phyloP scores from a whole-genome alignment of 2,888 invertebrate genomes.

The Vesta saturnalis region DNA sequence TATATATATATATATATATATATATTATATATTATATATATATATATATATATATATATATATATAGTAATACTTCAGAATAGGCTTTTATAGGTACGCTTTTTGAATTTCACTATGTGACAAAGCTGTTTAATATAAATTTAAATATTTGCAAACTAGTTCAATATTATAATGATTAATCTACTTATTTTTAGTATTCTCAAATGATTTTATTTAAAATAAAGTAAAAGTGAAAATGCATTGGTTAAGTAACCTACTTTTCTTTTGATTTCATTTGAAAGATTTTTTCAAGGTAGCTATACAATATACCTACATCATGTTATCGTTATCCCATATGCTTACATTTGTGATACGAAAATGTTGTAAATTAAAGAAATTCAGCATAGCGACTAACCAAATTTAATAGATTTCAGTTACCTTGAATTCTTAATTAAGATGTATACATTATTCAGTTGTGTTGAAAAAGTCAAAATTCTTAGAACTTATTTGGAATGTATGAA shows the following conservation, averaged over 20 bases:
- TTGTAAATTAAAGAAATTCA: constrained; percentile 30
- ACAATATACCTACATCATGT: background rate
- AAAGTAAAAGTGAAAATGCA: background rate
- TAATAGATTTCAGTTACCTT: constrained; percentile 30
- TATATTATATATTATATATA: too few relatives aligned
- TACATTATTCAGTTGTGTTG: constrained; percentile 24
- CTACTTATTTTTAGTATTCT: background rate
- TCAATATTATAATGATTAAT: background rate
- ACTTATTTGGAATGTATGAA: constrained; percentile 2
- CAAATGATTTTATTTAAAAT: background rate
- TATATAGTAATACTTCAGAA: too few relatives aligned
- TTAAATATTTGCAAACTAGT: background rate
- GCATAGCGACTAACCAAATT: constrained; percentile 29
- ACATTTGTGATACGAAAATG: constrained; percentile 18
- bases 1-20: too few relatives aligned
- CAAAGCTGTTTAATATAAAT: too few relatives aligned
- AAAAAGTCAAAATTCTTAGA: constrained; percentile 25
- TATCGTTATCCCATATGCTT: background rate
- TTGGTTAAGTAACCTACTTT: too few relatives aligned
- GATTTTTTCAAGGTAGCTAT: too few relatives aligned
- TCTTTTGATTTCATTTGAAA: too few relatives aligned
- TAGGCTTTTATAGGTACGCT: too few relatives aligned
- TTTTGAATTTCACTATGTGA: too few relatives aligned
- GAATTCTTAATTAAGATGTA: constrained; percentile 34
- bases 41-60: too few relatives aligned